These are phyloP conservation scores for Vollenhovia emeryi DNA, from an alignment of 1,140 invertebrate species.

Conservation along the genomic window DNA sequence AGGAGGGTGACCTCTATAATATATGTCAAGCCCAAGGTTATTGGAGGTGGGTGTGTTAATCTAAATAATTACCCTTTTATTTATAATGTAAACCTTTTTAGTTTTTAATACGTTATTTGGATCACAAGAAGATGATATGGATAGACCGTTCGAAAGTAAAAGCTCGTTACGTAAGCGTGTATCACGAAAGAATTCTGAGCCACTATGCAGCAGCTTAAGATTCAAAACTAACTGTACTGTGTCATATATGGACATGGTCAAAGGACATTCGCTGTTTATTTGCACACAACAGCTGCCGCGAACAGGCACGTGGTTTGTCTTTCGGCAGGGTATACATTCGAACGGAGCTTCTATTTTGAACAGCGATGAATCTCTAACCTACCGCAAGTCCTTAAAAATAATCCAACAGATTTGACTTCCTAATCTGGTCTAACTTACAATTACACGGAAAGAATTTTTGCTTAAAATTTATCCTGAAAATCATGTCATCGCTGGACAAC, in stretches of 20 bases:
- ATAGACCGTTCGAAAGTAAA: constrained; percentile 39
- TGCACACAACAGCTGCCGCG: background rate
- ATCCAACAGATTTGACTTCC: background rate
- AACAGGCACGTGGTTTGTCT: background rate
- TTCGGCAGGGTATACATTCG: background rate
- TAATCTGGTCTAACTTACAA: background rate
- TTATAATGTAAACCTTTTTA: background rate
- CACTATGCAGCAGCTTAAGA: background rate
- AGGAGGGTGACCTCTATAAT: too few relatives aligned
- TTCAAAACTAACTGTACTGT: constrained; percentile 9
- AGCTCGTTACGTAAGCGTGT: constrained; percentile 36
- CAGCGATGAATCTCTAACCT: background rate
- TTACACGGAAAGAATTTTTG: too few relatives aligned
- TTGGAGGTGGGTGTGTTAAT: too few relatives aligned
- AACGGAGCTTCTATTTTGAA: background rate
- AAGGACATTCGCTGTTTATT: background rate
- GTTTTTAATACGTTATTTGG: background rate
- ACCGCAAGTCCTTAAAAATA: background rate
- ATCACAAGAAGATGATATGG: background rate
- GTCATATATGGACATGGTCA: background rate
- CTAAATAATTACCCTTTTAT: too few relatives aligned
- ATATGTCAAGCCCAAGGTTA: too few relatives aligned
- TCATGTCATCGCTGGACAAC: too few relatives aligned
- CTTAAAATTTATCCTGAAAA: too few relatives aligned
- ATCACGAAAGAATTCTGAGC: background rate